Conservation (phyloP, 2,888 invertebrate genomes). For the Tinea trinotella region DNA sequence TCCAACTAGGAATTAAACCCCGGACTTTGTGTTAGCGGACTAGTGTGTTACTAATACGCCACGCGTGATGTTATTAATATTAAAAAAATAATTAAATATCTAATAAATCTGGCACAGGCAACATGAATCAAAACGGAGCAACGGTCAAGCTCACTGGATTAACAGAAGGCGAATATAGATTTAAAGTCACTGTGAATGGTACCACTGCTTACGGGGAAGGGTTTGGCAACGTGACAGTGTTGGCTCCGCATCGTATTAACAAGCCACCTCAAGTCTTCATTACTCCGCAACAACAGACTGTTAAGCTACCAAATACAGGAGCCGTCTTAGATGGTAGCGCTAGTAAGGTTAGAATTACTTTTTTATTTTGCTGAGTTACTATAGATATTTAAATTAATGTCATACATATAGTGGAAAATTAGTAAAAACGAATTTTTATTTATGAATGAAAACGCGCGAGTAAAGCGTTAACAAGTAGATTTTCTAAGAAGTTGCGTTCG, state of each 20-base stretch:
- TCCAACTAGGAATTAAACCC: too few species aligned
- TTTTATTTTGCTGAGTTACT: background rate
- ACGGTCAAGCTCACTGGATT: conserved; percentile 87
- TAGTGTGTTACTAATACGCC: too few species aligned
- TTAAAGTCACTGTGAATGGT: conserved; percentile 87
- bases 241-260: conserved; percentile 87
- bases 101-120: too few species aligned
- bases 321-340: conserved; percentile 92
- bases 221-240: conserved; percentile 90
- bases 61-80: too few species aligned
- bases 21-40: too few species aligned
- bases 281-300: conserved; percentile 86
- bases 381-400: background rate
- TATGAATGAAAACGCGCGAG: background rate
- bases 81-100: too few species aligned
- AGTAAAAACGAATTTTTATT: background rate
- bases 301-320: conserved; percentile 90
- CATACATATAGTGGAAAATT: background rate
- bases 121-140: conserved; percentile 87
- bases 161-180: conserved; percentile 89
- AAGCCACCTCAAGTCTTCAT: conserved; percentile 88
- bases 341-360: conserved; percentile 61
- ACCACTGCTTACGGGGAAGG: conserved; percentile 84
- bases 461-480: too few species aligned
- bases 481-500: too few species aligned